Evolutionary conservation across 2,797 vertebrate species (phyloP), one percentile per base, ranked within the genome.

Genomic region (Arremon aurantiirostris): DNA sequence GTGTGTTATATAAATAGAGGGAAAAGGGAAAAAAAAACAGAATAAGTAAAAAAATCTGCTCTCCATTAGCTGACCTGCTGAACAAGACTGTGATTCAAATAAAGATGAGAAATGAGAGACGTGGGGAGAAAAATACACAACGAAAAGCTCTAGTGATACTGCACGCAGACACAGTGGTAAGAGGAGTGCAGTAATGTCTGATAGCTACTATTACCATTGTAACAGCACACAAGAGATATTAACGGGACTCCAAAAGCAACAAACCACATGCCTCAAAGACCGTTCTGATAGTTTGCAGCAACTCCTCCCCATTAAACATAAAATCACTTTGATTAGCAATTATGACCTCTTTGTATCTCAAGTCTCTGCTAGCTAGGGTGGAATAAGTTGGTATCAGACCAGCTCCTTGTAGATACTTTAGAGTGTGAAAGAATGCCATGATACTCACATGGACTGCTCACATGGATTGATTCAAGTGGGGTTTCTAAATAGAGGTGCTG

Each of bases 1-100:
- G 95, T 93, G 95, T 96, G 96, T 96, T 97, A 95, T 90, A 86
- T 97, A 97, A 97, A 97, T 71, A 92, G 89, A 94, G 81, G 80
- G 34, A 64, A 95, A 92, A 79, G n/a, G 49, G 26, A 21, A 83
- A 86, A 95, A 96, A 82, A 90, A 75, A 21, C 90, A 94, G 84
- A 96, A 97, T 50, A 75, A 92, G 82, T 81, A 65, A 92, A 94
- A 95, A 95, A 95, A 90, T 96, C 94, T 97, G 96, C 69, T 97
- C 80, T 95, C 95, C 94, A 96, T 97, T 96, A 97, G 85, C 92
- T 47, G 75, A 90, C 82, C 83, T 60, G 78, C 56, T 89, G 86
- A 96, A 96, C 47, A 94, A 93, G 82, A 64, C 91, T 95, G 65
- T 68, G 93, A 95, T 93, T 96, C 91, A 95, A 92, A 94, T 92